Base-by-base conservation (phyloP, 2,888 invertebrate genomes). In the Drepanosiphum platanoidis region DNA sequence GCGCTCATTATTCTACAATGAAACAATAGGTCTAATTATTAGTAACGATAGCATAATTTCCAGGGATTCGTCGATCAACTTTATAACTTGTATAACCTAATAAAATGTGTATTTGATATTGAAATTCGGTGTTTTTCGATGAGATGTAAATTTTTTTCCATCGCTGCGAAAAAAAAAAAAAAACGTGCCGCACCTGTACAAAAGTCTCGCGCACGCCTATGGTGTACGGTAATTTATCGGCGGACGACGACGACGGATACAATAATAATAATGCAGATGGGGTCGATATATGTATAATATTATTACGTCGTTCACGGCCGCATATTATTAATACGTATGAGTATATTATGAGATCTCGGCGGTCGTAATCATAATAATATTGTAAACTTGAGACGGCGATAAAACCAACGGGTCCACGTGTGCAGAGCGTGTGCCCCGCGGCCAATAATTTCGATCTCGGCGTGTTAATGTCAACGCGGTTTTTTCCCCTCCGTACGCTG, bases 271-370 rank as follows among this genome's bases (percentile, higher is more conserved):
- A 66, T 66, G 32, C 30, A 13, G 32, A 18, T 66, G 15, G 32
- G 46, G 74, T 74, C 13, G 74, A 74, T 52, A n/a, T n/a, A n/a
- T n/a, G n/a, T n/a, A n/a, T n/a, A 52, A 52, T 46, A 72, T 32
- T 52, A 30, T 30, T 18, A 52, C 52, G 52, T 52, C 22, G 1
- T 22, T 5, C 5, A 22, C 22, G 22, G 22, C 27, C 61, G 27
- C 22, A 9, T 61, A 27, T 52, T 52, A 52, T 52, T 52, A 52
- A 52, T 52, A 61, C 9, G 9, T 61, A 22, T 27, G n/a, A 61
- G 7, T 22, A 22, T 61, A 61, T 61, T 61, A 61, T 9, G 61
- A 22, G 15, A 52, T 74, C 52, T 74, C 32, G 52, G 22, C 52
- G 74, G 52, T 74, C 74, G n/a, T 74, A 74, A 74, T 52, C 52